Percentiles rank a stretch among this genome's conserved stretches.
phyloP scores from a whole-genome alignment of 2,797 vertebrate genomes.

The Synanceia verrucosa region DNA sequence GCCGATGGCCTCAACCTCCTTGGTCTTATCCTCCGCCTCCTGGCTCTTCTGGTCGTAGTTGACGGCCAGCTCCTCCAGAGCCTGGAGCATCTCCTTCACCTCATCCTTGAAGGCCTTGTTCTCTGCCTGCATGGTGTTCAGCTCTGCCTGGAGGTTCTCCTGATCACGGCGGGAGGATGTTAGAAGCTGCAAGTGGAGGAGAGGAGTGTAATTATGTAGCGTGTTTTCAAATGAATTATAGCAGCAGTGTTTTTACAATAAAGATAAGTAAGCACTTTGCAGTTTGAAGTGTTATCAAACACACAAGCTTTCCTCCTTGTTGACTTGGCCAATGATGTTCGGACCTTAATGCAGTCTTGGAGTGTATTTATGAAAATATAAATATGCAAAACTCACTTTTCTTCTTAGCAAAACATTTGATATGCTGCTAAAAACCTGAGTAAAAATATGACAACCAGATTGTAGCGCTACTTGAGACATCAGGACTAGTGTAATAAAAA shows the following conservation, averaged over 20 bases:
- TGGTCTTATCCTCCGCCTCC: slow-evolving; percentile 97
- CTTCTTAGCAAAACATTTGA: background rate
- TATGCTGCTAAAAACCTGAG: background rate
- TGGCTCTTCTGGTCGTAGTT: slow-evolving; percentile 99
- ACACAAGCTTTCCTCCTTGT: background rate
- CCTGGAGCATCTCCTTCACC: slow-evolving; percentile 97
- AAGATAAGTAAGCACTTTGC: background rate
- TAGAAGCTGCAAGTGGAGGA: slow-evolving; percentile 82
- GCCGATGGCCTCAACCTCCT: slow-evolving; percentile 93
- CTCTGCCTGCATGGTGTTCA: slow-evolving; percentile 95
- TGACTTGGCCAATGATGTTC: background rate
- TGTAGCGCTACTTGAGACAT: background rate
- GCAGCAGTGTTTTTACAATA: background rate
- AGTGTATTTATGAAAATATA: background rate
- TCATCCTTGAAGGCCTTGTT: slow-evolving; percentile 97
- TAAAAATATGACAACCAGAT: background rate
- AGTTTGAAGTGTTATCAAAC: background rate
- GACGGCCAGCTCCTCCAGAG: slow-evolving; percentile 95
- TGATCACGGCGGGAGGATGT: slow-evolving; percentile 94
- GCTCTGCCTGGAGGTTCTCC: slow-evolving; percentile 92
- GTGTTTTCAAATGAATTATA: background rate
- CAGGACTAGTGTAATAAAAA: background rate
- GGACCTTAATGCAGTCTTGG: background rate
- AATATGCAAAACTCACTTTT: background rate
- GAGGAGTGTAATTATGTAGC: too few species aligned